Percentiles rank a stretch among this genome's conserved stretches.
Evolutionary conservation across 2,888 invertebrate genomes (phyloP).

Genomic region (Galeopsomyia nigrocyanea): DNA sequence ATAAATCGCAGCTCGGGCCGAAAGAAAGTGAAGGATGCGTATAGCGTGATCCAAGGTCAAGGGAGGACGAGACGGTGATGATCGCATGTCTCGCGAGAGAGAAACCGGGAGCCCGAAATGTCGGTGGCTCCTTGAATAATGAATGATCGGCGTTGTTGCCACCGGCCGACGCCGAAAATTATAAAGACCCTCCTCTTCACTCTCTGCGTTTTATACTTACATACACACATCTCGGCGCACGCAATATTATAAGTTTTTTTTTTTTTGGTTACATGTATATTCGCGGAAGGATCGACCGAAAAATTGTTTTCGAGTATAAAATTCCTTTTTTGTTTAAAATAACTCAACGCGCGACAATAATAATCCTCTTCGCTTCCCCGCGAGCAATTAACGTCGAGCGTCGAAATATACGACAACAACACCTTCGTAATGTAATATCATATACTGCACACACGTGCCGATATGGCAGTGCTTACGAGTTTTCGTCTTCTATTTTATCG

Average conservation of each 20-base stretch:
- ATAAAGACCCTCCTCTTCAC: conserved; percentile 33
- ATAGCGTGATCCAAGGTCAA: conserved; percentile 66
- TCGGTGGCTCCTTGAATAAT: conserved; percentile 62
- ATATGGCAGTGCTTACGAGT: too few relatives aligned
- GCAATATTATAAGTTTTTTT: background rate
- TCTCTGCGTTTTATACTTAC: background rate
- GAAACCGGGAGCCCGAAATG: conserved; percentile 62
- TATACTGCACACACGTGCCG: too few relatives aligned
- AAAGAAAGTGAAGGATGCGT: conserved; percentile 2
- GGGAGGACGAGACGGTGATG: conserved; percentile 49
- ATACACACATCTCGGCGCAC: background rate
- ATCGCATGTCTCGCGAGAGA: conserved; percentile 63
- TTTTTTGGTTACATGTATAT: too few relatives aligned
- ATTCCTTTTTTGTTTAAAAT: too few relatives aligned
- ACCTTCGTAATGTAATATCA: too few relatives aligned
- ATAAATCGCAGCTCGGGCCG: conserved; percentile 14
- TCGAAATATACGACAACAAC: conserved; percentile 28
- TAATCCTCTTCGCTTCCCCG: background rate
- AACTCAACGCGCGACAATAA: conserved; percentile 20
- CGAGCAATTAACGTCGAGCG: conserved; percentile 40
- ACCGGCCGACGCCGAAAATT: conserved; percentile 51
- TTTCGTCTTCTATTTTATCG: background rate
- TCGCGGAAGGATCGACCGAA: too few relatives aligned
- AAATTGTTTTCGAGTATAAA: too few relatives aligned
- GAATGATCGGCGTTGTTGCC: conserved; percentile 59